A percentile compares a stretch with the other conserved stretches of the same genome.
phyloP scores from a whole-genome alignment of 2,797 vertebrate species.

The Enteromius mattozi region DNA sequence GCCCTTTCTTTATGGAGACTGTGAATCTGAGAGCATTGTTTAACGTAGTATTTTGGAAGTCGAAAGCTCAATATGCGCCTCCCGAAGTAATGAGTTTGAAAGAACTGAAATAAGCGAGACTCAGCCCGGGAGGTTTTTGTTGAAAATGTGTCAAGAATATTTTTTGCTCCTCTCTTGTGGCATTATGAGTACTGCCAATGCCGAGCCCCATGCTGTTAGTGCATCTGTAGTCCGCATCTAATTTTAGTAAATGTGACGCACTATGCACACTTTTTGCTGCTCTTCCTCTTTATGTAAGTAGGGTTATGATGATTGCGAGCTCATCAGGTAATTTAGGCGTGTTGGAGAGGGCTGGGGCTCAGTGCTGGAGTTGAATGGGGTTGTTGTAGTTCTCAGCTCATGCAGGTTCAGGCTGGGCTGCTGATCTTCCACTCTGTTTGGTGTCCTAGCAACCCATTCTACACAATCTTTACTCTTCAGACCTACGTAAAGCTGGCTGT shows the following conservation, averaged over 20 bases:
- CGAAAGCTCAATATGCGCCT: neutral
- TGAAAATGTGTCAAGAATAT: neutral
- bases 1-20: neutral
- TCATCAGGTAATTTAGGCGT: neutral
- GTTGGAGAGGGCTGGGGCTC: neutral
- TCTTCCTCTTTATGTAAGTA: neutral
- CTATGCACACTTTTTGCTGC: neutral
- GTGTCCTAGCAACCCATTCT: conserved; percentile 57
- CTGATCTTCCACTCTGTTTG: conserved; percentile 25
- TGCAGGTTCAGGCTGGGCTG: conserved; percentile 4
- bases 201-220: conserved; percentile 36
- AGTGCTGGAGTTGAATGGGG: neutral
- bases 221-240: conserved; percentile 40
- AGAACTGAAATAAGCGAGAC: neutral
- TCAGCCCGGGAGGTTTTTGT: neutral
- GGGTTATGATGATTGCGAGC: neutral
- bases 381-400: neutral
- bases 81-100: neutral
- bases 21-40: neutral
- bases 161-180: neutral
- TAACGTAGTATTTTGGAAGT: neutral
- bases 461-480: neutral
- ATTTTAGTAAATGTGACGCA: conserved; percentile 16
- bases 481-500: neutral
- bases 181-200: conserved; percentile 21